A percentile compares a stretch with the other conserved stretches of the same genome.
These are phyloP conservation scores for Bufo bufo DNA, from an alignment of 2,113 vertebrate species.

Conservation along the genomic window DNA sequence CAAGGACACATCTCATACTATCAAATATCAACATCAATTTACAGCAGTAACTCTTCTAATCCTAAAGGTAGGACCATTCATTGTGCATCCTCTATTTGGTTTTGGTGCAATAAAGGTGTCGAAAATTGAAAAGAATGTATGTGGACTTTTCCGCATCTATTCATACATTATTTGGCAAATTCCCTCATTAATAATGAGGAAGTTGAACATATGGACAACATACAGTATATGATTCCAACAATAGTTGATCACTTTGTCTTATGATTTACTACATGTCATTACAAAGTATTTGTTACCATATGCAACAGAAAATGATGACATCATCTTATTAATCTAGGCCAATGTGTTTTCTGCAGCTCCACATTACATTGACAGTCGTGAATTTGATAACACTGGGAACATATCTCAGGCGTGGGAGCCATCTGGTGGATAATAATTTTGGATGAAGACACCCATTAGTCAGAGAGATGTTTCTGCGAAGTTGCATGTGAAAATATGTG, in stretches of 20 bases:
- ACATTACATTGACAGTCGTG: conserved; percentile 21
- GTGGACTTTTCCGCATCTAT: too few species aligned
- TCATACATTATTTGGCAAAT: neutral
- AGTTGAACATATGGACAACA: neutral
- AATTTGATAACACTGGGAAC: conserved; percentile 16
- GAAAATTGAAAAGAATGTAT: too few species aligned
- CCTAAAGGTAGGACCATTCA: too few species aligned
- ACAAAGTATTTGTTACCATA: neutral
- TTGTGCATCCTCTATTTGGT: too few species aligned
- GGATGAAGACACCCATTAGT: neutral
- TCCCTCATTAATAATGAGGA: neutral
- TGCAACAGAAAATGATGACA: neutral
- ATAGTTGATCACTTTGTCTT: neutral
- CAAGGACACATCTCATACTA: too few species aligned
- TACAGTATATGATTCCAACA: neutral
- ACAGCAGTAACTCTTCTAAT: too few species aligned
- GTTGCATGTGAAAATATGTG: conserved; percentile 22
- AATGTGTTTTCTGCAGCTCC: neutral
- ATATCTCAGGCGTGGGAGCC: conserved; percentile 8
- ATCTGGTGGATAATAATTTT: conserved; percentile 28
- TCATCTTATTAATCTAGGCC: conserved; percentile 3
- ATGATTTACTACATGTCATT: neutral
- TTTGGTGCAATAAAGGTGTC: too few species aligned
- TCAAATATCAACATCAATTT: too few species aligned
- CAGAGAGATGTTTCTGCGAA: conserved; percentile 1